phyloP scores from a whole-genome alignment of 2,113 vertebrate genomes.

The Microcebus jonahi region DNA sequence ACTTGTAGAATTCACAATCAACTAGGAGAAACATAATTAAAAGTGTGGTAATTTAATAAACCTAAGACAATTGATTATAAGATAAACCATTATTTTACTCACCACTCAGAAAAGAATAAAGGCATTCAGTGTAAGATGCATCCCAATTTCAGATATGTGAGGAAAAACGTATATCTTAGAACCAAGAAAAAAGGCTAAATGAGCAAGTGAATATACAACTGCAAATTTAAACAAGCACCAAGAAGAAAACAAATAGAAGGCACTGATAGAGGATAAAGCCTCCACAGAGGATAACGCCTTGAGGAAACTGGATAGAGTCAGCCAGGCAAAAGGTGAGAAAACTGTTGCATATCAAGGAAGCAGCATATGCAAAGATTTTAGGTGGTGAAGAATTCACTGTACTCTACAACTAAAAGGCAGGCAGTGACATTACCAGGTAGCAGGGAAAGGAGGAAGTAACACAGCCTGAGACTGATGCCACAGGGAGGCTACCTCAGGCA shows the following conservation, averaged over 20 bases:
- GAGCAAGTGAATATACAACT: slow-evolving; percentile 42
- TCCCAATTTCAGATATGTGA: slow-evolving; percentile 14
- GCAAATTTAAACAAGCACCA: slow-evolving; percentile 13
- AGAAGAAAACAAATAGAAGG: not conserved
- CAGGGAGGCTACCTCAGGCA: not conserved
- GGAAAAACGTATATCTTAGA: not conserved
- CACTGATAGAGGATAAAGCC: not conserved
- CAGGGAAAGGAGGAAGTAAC: not conserved
- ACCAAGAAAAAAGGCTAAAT: slow-evolving; percentile 26
- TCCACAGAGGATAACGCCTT: not conserved
- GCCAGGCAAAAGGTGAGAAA: not conserved
- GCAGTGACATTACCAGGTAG: not conserved
- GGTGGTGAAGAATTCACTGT: not conserved
- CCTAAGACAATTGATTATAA: not conserved
- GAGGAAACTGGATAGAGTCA: not conserved
- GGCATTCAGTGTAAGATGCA: not conserved
- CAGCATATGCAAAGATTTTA: not conserved
- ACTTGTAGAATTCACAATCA: not conserved
- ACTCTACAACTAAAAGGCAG: slow-evolving; percentile 10
- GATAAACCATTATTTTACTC: slow-evolving; percentile 25
- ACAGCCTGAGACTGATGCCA: not conserved
- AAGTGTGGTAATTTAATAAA: slow-evolving; percentile 20
- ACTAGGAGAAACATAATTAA: not conserved
- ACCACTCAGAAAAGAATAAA: slow-evolving; percentile 35
- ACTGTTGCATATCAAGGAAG: not conserved